Evolutionary conservation across 2,888 invertebrate species (phyloP).

Genomic region (Andrena camellia): DNA sequence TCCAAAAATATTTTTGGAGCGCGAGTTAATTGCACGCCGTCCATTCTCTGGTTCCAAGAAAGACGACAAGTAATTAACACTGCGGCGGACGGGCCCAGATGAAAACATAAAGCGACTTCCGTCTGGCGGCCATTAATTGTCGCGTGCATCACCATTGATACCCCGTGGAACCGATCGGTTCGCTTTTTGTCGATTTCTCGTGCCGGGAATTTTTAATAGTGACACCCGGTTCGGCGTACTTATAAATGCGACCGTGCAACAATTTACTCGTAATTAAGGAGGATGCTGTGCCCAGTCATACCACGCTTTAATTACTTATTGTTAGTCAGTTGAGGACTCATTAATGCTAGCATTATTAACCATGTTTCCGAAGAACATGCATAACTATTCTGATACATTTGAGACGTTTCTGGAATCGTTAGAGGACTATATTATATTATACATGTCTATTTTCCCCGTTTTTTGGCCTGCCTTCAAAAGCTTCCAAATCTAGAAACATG

Average conservation of each 20-base stretch:
- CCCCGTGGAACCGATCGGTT: constrained; percentile 51
- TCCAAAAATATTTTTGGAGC: constrained; percentile 3
- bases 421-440: too few relatives aligned
- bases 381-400: too few relatives aligned
- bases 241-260: constrained; percentile 37
- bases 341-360: constrained; percentile 2
- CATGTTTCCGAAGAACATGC: neutral
- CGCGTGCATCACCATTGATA: constrained; percentile 51
- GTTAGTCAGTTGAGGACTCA: constrained; percentile 14
- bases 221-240: constrained; percentile 48
- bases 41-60: constrained; percentile 27
- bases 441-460: too few relatives aligned
- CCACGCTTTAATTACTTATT: constrained; percentile 4
- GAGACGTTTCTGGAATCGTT: too few relatives aligned
- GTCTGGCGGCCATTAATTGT: constrained; percentile 62
- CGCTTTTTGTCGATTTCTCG: constrained; percentile 61
- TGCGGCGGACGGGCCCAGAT: constrained; percentile 51
- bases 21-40: constrained; percentile 9
- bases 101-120: constrained; percentile 63
- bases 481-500: too few relatives aligned
- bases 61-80: constrained; percentile 59
- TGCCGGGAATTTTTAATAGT: constrained; percentile 61
- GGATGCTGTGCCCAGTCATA: neutral
- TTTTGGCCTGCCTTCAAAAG: too few relatives aligned
- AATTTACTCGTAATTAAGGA: constrained; percentile 49